Conservation (phyloP, 2,113 vertebrate genomes). For the Scartelaos histophorus region DNA sequence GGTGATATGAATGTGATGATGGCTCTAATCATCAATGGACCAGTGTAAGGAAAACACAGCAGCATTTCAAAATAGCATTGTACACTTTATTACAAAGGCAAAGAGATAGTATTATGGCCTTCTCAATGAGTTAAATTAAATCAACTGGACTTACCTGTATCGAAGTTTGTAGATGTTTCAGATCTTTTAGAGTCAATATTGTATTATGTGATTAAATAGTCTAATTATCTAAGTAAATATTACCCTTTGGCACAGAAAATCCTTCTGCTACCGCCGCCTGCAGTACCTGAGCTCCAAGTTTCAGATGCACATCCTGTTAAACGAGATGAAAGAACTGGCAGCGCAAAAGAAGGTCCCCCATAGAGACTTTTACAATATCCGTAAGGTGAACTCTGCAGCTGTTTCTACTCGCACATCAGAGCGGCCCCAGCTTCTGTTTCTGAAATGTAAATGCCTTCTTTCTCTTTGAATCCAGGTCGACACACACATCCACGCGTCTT, state of each 20-base stretch:
- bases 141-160: too few species aligned
- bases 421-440: neutral
- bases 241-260: constrained; percentile 82
- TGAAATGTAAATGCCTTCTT: neutral
- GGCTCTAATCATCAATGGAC: constrained; percentile 97
- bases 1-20: constrained; percentile 97
- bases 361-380: constrained; percentile 97
- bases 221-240: neutral
- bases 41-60: constrained; percentile 81
- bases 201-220: neutral
- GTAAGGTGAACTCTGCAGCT: constrained; percentile 81
- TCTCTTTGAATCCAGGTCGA: constrained; percentile 83
- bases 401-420: constrained; percentile 1
- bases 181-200: neutral
- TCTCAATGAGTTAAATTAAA: too few species aligned
- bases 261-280: constrained; percentile 96
- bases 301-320: constrained; percentile 97
- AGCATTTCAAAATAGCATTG: too few species aligned
- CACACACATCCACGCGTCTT: constrained; percentile 96
- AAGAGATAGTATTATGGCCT: neutral
- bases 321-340: constrained; percentile 97
- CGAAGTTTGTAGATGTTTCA: neutral
- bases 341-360: constrained; percentile 98
- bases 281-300: constrained; percentile 98
- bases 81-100: neutral